phyloP scores from a whole-genome alignment of 2,113 vertebrate species.

The Hippocampus barbouri region DNA sequence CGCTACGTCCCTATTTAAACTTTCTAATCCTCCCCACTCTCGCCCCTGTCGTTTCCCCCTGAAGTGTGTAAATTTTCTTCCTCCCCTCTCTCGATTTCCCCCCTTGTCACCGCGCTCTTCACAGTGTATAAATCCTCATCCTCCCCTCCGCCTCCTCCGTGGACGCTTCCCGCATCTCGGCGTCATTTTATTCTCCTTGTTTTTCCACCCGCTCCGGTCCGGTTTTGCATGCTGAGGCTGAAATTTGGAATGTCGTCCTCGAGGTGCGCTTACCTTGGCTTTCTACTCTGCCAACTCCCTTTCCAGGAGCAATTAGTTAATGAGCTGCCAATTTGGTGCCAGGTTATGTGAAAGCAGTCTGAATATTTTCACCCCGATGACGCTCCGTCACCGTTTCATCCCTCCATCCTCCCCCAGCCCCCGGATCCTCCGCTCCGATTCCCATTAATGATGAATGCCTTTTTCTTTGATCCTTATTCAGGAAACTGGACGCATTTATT shows the following conservation, averaged over 20 bases:
- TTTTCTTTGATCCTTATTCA: slow-evolving; percentile 61
- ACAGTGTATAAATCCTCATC: slow-evolving; percentile 58
- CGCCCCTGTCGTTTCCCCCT: slow-evolving; percentile 56
- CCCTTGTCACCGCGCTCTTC: slow-evolving; percentile 46
- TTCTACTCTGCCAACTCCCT: slow-evolving; percentile 30
- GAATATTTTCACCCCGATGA: background rate
- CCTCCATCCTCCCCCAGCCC: slow-evolving; percentile 30
- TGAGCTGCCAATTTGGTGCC: background rate
- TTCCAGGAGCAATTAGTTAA: background rate
- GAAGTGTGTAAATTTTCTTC: slow-evolving; percentile 65
- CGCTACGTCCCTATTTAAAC: slow-evolving; percentile 62
- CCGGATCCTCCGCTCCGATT: slow-evolving; percentile 24
- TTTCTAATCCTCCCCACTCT: slow-evolving; percentile 70
- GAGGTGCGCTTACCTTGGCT: slow-evolving; percentile 22
- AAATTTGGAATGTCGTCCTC: slow-evolving; percentile 47
- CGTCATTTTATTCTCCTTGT: slow-evolving; percentile 58
- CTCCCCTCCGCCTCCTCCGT: slow-evolving; percentile 24
- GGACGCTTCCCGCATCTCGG: slow-evolving; percentile 53
- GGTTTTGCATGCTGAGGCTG: slow-evolving; percentile 51
- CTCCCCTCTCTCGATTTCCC: slow-evolving; percentile 22
- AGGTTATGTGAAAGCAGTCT: background rate
- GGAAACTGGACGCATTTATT: slow-evolving; percentile 92
- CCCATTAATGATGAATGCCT: slow-evolving; percentile 58
- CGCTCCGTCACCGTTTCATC: slow-evolving; percentile 5
- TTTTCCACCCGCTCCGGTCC: slow-evolving; percentile 45